Conservation (phyloP, 2,113 vertebrate genomes). For the Apeltes quadracus region DNA sequence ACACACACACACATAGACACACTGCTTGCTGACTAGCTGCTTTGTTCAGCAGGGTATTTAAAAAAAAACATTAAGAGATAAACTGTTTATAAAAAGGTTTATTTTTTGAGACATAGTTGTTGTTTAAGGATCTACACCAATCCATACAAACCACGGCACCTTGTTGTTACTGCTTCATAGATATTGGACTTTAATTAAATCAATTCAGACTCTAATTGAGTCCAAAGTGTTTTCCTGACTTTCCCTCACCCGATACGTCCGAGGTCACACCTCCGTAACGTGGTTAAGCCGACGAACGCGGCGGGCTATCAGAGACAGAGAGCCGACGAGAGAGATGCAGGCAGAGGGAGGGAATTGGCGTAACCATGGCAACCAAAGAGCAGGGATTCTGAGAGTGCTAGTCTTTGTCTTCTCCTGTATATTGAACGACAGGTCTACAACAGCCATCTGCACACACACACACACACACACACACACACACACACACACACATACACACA, state of each 20-base stretch:
- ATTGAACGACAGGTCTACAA: constrained; percentile 53
- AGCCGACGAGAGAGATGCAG: constrained; percentile 20
- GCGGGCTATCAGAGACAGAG: constrained; percentile 43
- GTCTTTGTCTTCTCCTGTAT: constrained; percentile 64
- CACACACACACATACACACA: constrained; percentile 31
- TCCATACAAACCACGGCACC: not conserved
- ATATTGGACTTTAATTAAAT: not conserved
- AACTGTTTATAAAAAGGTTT: not conserved
- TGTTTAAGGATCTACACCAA: not conserved
- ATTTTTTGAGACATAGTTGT: not conserved
- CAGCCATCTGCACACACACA: constrained; percentile 53
- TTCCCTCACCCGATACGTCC: no score
- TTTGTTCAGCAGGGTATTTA: not conserved
- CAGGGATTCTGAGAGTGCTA: constrained; percentile 60
- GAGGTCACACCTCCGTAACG: constrained; percentile 70
- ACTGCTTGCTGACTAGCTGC: constrained; percentile 8
- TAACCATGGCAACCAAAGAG: constrained; percentile 72
- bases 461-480: constrained; percentile 33
- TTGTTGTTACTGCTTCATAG: not conserved
- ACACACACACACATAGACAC: constrained; percentile 14
- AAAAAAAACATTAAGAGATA: not conserved
- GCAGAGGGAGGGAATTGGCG: constrained; percentile 26
- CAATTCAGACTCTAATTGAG: not conserved
- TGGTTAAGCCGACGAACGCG: constrained; percentile 39
- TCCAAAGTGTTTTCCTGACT: not conserved